Evolutionary conservation across 2,888 invertebrate species (phyloP).

Genomic region (Thymelicus sylvestris): DNA sequence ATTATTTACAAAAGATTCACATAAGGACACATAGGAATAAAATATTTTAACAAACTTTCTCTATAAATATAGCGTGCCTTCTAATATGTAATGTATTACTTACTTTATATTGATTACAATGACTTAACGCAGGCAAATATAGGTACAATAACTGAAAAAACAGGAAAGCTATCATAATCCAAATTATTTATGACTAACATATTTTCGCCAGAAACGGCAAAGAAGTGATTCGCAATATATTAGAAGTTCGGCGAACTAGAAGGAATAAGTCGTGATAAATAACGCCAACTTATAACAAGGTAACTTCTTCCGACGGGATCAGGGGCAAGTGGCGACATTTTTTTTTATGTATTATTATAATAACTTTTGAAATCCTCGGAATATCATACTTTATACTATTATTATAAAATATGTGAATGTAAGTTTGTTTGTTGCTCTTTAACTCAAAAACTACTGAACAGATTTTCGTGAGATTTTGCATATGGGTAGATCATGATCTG

Average conservation of each 20-base stretch:
- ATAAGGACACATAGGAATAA: no score
- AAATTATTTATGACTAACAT: conserved; percentile 13
- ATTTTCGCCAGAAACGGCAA: conserved; percentile 14
- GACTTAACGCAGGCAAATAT: neutral
- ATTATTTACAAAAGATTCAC: no score
- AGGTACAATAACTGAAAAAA: neutral
- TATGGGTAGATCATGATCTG: no score
- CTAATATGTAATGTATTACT: no score
- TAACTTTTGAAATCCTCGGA: conserved; percentile 4
- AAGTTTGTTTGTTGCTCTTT: no score
- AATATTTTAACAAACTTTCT: no score
- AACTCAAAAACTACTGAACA: no score
- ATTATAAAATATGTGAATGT: no score
- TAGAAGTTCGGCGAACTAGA: conserved; percentile 16
- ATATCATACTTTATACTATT: no score
- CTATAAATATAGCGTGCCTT: no score
- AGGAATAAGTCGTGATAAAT: conserved; percentile 36
- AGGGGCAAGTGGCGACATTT: conserved; percentile 17
- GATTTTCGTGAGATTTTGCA: no score
- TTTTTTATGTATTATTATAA: conserved; percentile 16
- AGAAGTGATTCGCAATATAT: conserved; percentile 32
- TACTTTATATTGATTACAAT: no score
- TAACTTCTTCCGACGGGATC: conserved; percentile 42
- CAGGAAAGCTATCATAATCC: conserved; percentile 4
- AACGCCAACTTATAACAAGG: conserved; percentile 48